Conservation (phyloP, 2,888 invertebrate genomes). For the Andricus curvator region DNA sequence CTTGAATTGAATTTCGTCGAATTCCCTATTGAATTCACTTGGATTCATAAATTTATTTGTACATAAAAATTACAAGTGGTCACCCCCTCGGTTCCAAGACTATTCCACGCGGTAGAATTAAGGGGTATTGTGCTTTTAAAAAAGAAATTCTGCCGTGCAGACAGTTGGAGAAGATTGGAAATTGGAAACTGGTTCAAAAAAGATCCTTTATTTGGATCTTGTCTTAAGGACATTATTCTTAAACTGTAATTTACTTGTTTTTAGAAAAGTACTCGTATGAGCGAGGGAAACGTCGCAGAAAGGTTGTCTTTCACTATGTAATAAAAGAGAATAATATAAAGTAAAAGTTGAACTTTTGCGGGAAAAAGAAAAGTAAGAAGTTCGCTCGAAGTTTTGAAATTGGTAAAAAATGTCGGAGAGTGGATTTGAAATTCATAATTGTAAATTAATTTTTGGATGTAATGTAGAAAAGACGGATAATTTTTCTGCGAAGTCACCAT, state of each 20-base stretch:
- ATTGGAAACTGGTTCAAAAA: background rate
- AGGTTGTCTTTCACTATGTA: background rate
- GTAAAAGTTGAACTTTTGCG: background rate
- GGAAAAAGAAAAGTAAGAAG: background rate
- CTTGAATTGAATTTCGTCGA: background rate
- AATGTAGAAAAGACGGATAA: background rate
- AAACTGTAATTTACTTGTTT: conserved; percentile 28
- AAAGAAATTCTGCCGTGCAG: conserved; percentile 13
- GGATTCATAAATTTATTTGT: conserved; percentile 9
- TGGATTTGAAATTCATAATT: background rate
- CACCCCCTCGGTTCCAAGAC: background rate
- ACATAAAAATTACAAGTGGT: background rate
- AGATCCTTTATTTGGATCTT: conserved; percentile 18
- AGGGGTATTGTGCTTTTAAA: background rate
- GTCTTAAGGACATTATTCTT: conserved; percentile 12
- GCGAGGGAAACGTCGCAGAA: conserved; percentile 36
- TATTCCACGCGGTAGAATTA: conserved; percentile 7
- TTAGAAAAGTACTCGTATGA: conserved; percentile 16
- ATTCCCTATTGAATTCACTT: background rate
- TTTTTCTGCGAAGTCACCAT: conserved; percentile 34
- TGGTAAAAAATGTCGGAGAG: background rate
- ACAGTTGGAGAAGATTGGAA: background rate
- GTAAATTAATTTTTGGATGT: background rate
- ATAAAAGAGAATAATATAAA: conserved; percentile 5
- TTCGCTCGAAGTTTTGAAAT: background rate